These are phyloP conservation scores for Montifringilla adamsi DNA, from an alignment of 2,113 vertebrate genomes.

Conservation along the genomic window DNA sequence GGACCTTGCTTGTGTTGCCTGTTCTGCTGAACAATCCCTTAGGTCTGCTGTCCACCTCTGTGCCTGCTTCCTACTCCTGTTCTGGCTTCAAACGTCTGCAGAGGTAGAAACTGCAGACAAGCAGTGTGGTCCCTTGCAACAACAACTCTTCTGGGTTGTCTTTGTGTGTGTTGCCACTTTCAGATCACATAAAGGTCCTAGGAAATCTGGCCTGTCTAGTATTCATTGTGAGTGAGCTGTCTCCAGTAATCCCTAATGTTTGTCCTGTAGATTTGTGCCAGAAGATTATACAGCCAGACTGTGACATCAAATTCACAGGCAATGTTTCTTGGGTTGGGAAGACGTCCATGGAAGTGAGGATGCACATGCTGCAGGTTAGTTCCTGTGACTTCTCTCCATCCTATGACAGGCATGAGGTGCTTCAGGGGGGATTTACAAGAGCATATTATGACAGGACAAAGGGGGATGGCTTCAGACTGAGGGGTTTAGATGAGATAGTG, in stretches of 20 bases:
- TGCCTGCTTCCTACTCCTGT: neutral
- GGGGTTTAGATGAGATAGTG: neutral
- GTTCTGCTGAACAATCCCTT: neutral
- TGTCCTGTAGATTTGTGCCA: constrained; percentile 84
- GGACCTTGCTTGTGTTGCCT: neutral
- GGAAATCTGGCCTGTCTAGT: neutral
- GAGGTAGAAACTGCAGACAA: neutral
- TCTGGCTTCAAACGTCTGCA: neutral
- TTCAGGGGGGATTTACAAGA: neutral
- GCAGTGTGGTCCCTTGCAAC: neutral
- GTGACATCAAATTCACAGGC: constrained; percentile 94
- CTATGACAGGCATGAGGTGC: accelerated
- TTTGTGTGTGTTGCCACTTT: neutral
- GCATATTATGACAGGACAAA: neutral
- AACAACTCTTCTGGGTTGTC: neutral
- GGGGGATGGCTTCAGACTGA: neutral
- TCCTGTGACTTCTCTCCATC: neutral
- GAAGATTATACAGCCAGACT: constrained; percentile 85
- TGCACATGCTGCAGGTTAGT: constrained; percentile 92
- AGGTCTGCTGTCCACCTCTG: neutral
- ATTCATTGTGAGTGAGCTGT: neutral
- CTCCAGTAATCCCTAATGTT: neutral
- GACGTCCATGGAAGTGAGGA: constrained; percentile 96
- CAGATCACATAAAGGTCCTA: neutral
- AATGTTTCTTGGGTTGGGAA: constrained; percentile 95